Base-by-base conservation (phyloP, 2,113 vertebrate genomes). In the Corythornis madagascariensis region DNA sequence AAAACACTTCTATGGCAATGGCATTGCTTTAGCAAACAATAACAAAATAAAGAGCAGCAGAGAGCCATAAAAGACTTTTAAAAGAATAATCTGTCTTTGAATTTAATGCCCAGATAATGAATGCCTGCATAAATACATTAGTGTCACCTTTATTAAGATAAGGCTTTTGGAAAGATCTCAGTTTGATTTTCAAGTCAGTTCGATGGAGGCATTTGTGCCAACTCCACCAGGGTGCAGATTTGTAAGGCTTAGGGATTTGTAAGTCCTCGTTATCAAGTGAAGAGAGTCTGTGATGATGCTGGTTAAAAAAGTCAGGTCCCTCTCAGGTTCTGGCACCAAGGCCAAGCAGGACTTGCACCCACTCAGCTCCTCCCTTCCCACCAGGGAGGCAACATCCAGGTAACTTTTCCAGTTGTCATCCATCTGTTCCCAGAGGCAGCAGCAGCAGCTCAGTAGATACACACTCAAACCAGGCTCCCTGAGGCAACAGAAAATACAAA, bases 41-140 rank as follows among this genome's bases (percentile, higher is more conserved):
- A n/a, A 80, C 20, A 91, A 93, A 97, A 93, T 18, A 77, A 73
- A 90, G 74, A 96, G 69, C 57, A 72, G 17, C 25, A 40, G 8
- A 31, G 42, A 59, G 24, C 3, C 8, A 56, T 11, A 20, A 3
- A 87, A 76, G 22, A 48, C 38, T 38, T 63, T 59, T 80, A n/a
- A 48, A 92, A 87, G 43, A 79, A 72, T 65, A 91, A 61, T 53
- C 33, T 56, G 38, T 10, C 18, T 60, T 64, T 78, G 35, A 85
- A 75, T 89, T 60, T 42, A 81, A 56, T 43, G 52, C 24, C 48
- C 8, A 64, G 43, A 50, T 71, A 92, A 70, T 40, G 26, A 91
- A 83, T 42, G 15, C 18, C 56, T 35, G 29, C 60, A 71, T 64
- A 66, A 76, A 73, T 19, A 61, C 2, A 84, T 55, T 74, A 83